A percentile compares a stretch with the other conserved stretches of the same genome.
phyloP scores from a whole-genome alignment of 2,797 vertebrate species.

The Muscicapa striata region DNA sequence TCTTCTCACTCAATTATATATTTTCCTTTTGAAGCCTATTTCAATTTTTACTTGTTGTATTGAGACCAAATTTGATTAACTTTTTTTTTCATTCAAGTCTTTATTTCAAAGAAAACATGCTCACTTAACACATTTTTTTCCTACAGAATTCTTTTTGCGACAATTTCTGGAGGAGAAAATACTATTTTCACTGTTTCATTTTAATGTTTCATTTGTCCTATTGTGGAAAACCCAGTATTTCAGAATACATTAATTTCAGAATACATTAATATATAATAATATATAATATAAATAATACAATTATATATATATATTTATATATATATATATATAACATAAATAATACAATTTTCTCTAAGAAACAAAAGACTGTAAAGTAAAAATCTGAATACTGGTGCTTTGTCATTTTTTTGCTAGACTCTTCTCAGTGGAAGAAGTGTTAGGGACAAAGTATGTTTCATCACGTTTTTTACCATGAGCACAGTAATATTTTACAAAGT shows the following conservation, averaged over 20 bases:
- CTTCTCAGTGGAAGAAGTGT: background rate
- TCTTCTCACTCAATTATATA: background rate
- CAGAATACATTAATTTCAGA: background rate
- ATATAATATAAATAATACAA: too few relatives aligned
- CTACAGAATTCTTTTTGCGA: background rate
- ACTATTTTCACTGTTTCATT: background rate
- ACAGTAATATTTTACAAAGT: background rate
- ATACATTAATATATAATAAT: too few relatives aligned
- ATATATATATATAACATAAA: too few relatives aligned
- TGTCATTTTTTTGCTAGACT: background rate
- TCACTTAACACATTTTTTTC: background rate
- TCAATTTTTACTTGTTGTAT: background rate
- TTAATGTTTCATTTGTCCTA: background rate
- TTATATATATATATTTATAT: too few relatives aligned
- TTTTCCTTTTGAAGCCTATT: background rate
- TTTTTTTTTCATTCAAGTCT: background rate
- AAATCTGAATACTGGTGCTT: background rate
- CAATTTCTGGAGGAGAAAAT: background rate
- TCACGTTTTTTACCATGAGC: background rate
- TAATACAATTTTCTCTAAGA: background rate
- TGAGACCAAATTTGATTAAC: background rate
- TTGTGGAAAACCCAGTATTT: background rate
- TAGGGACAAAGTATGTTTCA: background rate
- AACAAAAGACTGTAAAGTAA: background rate
- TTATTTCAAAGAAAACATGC: background rate